Base-by-base conservation (phyloP, 2,113 vertebrate genomes). In the Pteronura brasiliensis region DNA sequence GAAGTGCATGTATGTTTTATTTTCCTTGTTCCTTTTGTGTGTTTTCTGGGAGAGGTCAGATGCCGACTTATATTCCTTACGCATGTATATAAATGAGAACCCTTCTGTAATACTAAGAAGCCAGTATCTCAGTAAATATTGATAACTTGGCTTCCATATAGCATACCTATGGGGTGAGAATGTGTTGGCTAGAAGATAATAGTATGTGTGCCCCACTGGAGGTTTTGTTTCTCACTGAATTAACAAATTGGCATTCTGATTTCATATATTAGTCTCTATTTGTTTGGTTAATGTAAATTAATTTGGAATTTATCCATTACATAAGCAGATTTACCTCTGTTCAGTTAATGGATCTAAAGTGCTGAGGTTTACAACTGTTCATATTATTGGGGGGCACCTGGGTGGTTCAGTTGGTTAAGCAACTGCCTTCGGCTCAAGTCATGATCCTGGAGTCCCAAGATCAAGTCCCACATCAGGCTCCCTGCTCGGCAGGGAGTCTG, bases 11-110 rank as follows among this genome's bases (percentile, higher is more conserved):
- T 55, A 44, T 23, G 15, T 81, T 94, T 92, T 69, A 92, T 87
- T 92, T 83, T 82, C 25, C 63, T 83, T 87, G 44, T 52, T 97
- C 63, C 39, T 87, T 97, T 44, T 97, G 18, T 72, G 21, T 83
- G 34, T 77, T 90, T 93, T 65, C 59, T 42, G 63, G 72, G 31
- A 36, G 63, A 81, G 3, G 14, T 59, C 34, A 90, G 88, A 87
- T 57, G 96, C 0, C 63, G 25, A 71, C 25, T 77, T 84, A 23
- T 17, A 85, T 88, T 96, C 31, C 23, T 93, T 59, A 76, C 72
- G 72, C 83, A 82, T 79, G 71, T 80, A 79, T 74, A 87, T 20
- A 71, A 85, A 36, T 65, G 65, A 93, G 36, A 85, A 18, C 18
- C 31, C 63, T 44, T 47, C 34, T 80, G 36, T 72, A 36, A 85